A percentile compares a stretch with the other conserved stretches of the same genome.
These are phyloP conservation scores for Oligia latruncula DNA, from an alignment of 2,888 invertebrate species.

Conservation along the genomic window DNA sequence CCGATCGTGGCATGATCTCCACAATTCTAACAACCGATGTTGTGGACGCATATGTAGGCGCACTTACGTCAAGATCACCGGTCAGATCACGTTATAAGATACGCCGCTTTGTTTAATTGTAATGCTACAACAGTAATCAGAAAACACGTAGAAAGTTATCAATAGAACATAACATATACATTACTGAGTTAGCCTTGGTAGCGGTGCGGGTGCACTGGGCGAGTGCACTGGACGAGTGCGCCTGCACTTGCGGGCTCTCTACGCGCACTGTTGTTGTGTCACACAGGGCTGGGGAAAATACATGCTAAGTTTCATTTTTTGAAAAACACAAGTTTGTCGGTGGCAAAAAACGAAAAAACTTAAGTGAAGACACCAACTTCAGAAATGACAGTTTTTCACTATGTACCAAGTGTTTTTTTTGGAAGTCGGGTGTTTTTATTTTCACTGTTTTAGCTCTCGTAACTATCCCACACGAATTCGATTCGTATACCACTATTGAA, in stretches of 20 bases:
- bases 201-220: conserved; percentile 14
- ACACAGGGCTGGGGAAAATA: conserved; percentile 17
- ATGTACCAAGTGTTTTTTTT: too few relatives aligned
- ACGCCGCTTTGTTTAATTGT: conserved; percentile 48
- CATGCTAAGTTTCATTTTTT: neutral
- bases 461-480: too few relatives aligned
- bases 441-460: too few relatives aligned
- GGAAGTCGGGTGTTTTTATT: too few relatives aligned
- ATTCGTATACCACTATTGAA: too few relatives aligned
- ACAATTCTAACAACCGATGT: conserved; percentile 28
- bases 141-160: conserved; percentile 62
- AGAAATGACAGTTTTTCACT: too few relatives aligned
- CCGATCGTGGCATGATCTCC: conserved; percentile 12
- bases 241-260: conserved; percentile 41
- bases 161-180: conserved; percentile 43
- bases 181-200: conserved; percentile 52
- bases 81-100: conserved; percentile 57
- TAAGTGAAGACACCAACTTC: too few relatives aligned
- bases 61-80: conserved; percentile 57
- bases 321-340: too few relatives aligned
- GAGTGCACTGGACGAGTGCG: conserved; percentile 41
- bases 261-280: neutral
- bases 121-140: conserved; percentile 38
- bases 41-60: conserved; percentile 14
- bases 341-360: too few relatives aligned